Base-by-base conservation (phyloP, 1,140 invertebrate genomes). In the Propsilocerus akamusi region DNA sequence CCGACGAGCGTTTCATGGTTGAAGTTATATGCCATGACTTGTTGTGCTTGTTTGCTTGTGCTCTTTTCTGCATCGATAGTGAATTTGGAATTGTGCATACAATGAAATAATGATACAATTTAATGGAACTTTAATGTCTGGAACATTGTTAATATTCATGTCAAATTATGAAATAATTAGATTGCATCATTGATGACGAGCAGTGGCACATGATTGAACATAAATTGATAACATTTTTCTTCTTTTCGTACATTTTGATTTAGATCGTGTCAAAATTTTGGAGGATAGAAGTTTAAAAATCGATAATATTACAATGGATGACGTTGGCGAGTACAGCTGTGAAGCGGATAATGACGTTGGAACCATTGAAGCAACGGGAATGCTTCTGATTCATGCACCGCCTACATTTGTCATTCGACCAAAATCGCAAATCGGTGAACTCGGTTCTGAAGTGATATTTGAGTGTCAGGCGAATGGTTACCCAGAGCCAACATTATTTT, bases 311-410 rank as follows among this genome's bases (percentile, higher is more conserved):
- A 75, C 73, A 48, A 64, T 79, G 49, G 70, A 72, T 53, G 93
- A 97, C 64, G 83, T 89, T 64, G 92, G 90, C 51, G 85, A 91
- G 57, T 95, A 95, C 64, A 86, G 78, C 41, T 96, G 91, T 66
- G 88, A 93, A 63, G 83, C 89, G 24, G 80, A 80, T 57, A 97
- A 97, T 69, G 72, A 78, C 26, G 79, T 91, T 32, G 92, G 92
- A 26, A 78, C 77, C 53, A 81, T 90, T 22, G 78, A 78, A 25
- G 85, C 83, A 46, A 80, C 79, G 49, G 87, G 86, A 47, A 77
- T 77, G 49, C 71, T 97, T 4, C 83, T 77, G 53, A 86, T 95
- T 50, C 78, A 85, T 59, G 80, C 80, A 32, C 72, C 77, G 7
- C 83, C 83, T 22, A 66, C 69, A 32, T 74, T 84, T 53, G 68